Evolutionary conservation across 2,797 vertebrate genomes (phyloP).

Genomic region (Sebastes matsubarae): DNA sequence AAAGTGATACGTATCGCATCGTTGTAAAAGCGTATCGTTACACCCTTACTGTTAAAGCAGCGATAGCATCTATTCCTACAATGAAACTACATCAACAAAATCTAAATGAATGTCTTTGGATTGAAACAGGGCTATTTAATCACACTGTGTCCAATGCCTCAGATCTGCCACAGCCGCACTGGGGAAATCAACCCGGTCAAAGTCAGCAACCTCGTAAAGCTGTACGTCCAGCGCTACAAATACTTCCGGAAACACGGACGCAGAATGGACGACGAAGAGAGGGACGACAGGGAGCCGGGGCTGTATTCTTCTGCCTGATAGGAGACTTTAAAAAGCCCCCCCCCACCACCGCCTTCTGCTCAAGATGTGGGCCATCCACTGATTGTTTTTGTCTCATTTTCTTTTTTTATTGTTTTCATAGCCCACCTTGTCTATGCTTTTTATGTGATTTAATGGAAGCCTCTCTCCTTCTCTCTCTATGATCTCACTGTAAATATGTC

Average conservation of each 20-base stretch:
- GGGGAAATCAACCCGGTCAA: slow-evolving; percentile 97
- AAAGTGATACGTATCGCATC: too few species aligned
- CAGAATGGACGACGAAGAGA: slow-evolving; percentile 87
- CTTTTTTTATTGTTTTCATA: slow-evolving; percentile 55
- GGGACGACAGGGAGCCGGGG: slow-evolving; percentile 76
- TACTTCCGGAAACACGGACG: slow-evolving; percentile 94
- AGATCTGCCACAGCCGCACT: slow-evolving; percentile 96
- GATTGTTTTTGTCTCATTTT: slow-evolving; percentile 41
- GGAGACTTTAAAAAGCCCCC: not conserved
- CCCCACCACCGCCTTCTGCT: slow-evolving; percentile 31
- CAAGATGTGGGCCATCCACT: slow-evolving; percentile 38
- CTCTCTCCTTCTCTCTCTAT: slow-evolving; percentile 22
- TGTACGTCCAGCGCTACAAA: slow-evolving; percentile 94
- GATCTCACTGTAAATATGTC: slow-evolving; percentile 76
- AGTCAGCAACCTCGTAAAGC: slow-evolving; percentile 92
- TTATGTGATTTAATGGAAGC: slow-evolving; percentile 45
- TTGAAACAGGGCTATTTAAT: not conserved
- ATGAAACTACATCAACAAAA: not conserved
- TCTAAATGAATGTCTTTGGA: not conserved
- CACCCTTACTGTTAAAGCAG: not conserved
- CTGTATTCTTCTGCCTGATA: slow-evolving; percentile 76
- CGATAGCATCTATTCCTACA: not conserved
- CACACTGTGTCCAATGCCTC: slow-evolving; percentile 6
- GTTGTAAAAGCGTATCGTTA: too few species aligned
- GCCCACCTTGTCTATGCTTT: slow-evolving; percentile 18